Evolutionary conservation across 2,113 vertebrate species (phyloP).

Genomic region (Zosterops hypoxanthus): DNA sequence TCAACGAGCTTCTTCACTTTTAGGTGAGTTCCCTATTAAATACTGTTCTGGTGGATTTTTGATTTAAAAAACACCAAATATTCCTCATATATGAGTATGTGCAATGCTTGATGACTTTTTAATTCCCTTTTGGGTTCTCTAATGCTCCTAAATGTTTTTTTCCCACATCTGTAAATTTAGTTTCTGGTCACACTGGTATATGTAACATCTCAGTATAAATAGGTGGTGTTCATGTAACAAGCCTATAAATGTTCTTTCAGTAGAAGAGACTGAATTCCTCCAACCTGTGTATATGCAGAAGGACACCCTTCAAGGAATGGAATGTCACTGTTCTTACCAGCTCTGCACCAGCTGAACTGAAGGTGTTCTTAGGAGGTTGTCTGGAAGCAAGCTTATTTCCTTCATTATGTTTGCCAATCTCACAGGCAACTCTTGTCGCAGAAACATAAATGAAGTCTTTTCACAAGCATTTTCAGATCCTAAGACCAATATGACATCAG

Average conservation of each 20-base stretch:
- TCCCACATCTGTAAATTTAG: not conserved
- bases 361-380: conserved; percentile 90
- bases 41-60: not conserved
- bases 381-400: conserved; percentile 94
- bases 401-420: conserved; percentile 97
- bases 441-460: conserved; percentile 94
- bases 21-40: not conserved
- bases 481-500: conserved; percentile 49
- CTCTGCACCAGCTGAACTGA: conserved; percentile 93
- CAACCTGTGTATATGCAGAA: not conserved
- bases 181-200: not conserved
- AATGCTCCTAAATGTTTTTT: not conserved
- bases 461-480: conserved; percentile 95
- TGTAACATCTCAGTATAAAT: not conserved
- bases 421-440: conserved; percentile 92
- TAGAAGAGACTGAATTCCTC: not conserved
- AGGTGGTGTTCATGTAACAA: not conserved
- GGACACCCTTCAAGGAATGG: not conserved
- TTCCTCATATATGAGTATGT: not conserved
- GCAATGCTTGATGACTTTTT: not conserved
- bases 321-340: conserved; percentile 79
- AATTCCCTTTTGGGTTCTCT: not conserved
- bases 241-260: not conserved
- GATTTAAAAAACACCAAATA: not conserved
- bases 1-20: not conserved